Conservation (phyloP, 2,797 vertebrate species). For the Rhinoraja longicauda region DNA sequence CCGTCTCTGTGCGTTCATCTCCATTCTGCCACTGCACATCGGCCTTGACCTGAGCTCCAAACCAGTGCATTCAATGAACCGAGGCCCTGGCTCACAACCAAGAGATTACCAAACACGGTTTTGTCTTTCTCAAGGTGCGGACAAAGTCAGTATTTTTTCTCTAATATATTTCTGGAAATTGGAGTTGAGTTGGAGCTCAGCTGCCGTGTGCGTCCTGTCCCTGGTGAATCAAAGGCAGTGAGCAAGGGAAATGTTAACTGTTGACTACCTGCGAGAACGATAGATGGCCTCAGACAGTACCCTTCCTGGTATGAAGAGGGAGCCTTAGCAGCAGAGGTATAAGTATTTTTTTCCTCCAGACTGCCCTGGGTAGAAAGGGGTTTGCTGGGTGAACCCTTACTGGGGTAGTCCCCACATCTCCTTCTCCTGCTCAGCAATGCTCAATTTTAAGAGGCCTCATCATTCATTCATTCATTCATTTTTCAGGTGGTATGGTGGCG, state of each 20-base stretch:
- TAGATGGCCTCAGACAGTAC: not conserved
- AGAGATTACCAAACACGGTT: not conserved
- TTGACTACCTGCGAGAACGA: not conserved
- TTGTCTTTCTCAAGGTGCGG: conserved; percentile 2
- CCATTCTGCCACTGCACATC: not conserved
- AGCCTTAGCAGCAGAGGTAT: not conserved
- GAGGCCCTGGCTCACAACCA: conserved; percentile 5
- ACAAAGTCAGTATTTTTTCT: not conserved
- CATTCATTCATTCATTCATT: too few relatives aligned
- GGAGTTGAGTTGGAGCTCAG: not conserved
- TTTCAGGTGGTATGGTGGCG: too few relatives aligned
- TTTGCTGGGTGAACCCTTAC: too few relatives aligned
- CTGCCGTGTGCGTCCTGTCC: not conserved
- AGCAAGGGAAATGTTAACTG: not conserved
- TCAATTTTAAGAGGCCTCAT: too few relatives aligned
- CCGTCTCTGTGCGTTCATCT: not conserved
- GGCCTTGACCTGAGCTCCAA: not conserved
- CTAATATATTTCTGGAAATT: not conserved
- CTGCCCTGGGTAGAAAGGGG: too few relatives aligned
- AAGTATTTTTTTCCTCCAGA: too few relatives aligned
- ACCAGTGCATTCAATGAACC: not conserved
- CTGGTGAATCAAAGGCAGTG: not conserved
- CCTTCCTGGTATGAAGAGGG: not conserved
- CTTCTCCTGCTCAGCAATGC: too few relatives aligned
- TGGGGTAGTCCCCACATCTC: too few relatives aligned